Base-by-base conservation (phyloP, 2,888 invertebrate genomes). In the Hyppa rectilinea region DNA sequence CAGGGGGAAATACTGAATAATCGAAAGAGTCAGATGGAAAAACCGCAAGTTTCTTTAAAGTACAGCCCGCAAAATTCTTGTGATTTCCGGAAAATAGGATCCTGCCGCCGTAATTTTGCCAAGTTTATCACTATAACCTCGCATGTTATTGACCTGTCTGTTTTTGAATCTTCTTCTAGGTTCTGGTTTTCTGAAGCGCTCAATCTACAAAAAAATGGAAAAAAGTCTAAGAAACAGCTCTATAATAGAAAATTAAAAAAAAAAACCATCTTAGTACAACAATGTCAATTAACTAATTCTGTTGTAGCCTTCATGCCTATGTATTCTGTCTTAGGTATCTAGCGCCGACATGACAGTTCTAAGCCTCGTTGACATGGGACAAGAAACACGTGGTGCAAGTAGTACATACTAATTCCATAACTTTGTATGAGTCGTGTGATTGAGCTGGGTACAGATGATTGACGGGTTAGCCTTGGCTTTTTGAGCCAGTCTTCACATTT, bases 341-440 rank as follows among this genome's bases (percentile, higher is more conserved):
- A 47, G 60, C 10, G 20, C 14, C 34, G 17, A 63, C 50, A 53
- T 71, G 64, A 62, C 70, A 80, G 61, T 23, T 65, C 14, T 36
- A 75, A 52, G 47, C 76, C 45, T 23, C 56, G 76, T 71, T 70
- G 38, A 70, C 38, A 36, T 26, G 29, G 61, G 52, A 36, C 47
- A 12, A 64, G 55, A 53, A 23, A n/a, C n/a, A n/a, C n/a, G n/a
- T n/a, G n/a, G n/a, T n/a, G n/a, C n/a, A n/a, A n/a, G n/a, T n/a
- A n/a, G n/a, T n/a, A n/a, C n/a, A n/a, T n/a, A n/a, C n/a, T n/a
- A n/a, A n/a, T n/a, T n/a, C n/a, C n/a, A n/a, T n/a, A 3, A 68
- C 60, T 66, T 47, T 20, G 14, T 14, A 17, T 31, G 45, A 47
- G 20, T 43, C 10, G 26, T 43, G 10, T 47, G 14, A 23, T 45